phyloP scores from a whole-genome alignment of 92 coral and sea anemone species.

The Actinostola sp. region DNA sequence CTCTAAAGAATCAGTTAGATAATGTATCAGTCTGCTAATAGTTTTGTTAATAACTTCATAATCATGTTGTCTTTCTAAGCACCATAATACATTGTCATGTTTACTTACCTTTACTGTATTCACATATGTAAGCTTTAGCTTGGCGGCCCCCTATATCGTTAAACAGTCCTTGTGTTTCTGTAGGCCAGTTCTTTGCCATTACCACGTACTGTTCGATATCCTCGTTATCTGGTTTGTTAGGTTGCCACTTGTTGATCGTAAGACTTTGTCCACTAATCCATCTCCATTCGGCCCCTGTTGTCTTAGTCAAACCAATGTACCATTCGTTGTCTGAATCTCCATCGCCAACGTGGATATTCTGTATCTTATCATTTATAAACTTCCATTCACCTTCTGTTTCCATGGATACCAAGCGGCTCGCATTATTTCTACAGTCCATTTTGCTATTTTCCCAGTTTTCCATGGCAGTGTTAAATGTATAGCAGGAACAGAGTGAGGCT shows the following conservation, averaged over 20 bases:
- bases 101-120: not conserved
- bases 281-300: not conserved
- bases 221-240: too few species aligned
- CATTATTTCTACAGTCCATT: not conserved
- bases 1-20: too few species aligned
- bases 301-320: not conserved
- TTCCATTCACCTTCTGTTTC: conserved; percentile 16
- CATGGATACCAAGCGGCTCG: conserved; percentile 11
- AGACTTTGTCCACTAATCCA: not conserved
- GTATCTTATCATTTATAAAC: conserved; percentile 14
- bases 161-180: not conserved
- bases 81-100: not conserved
- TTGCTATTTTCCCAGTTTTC: not conserved
- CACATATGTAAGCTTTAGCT: not conserved
- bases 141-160: not conserved
- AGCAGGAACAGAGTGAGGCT: conserved; percentile 5
- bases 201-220: not conserved
- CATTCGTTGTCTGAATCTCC: not conserved
- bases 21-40: too few species aligned
- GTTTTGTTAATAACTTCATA: too few species aligned
- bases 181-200: not conserved
- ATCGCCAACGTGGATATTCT: not conserved
- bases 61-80: not conserved
- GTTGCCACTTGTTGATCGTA: too few species aligned
- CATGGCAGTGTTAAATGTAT: not conserved